These are phyloP conservation scores for Plecturocebus donacophilus DNA, from an alignment of 2,113 vertebrate genomes.

Conservation along the genomic window DNA sequence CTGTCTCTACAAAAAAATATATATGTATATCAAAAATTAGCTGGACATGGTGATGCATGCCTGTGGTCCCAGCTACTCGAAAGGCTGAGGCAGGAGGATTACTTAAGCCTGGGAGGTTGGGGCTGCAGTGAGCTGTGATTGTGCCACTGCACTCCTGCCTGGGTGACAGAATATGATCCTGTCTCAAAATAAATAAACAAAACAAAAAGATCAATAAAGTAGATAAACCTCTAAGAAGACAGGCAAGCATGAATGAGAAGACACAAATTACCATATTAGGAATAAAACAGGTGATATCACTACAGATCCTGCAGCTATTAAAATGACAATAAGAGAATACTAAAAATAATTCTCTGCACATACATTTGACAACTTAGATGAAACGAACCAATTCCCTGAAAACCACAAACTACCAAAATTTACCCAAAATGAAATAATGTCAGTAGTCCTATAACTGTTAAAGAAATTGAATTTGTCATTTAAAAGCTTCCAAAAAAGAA, in stretches of 20 bases:
- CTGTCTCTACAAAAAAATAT: no score
- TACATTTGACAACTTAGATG: background rate
- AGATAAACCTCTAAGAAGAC: background rate
- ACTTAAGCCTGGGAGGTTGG: no score
- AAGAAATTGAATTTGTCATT: conserved; percentile 21
- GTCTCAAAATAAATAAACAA: no score
- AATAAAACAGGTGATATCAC: background rate
- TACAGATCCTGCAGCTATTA: background rate
- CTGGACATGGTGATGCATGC: no score
- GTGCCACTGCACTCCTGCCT: no score
- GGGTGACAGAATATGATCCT: no score
- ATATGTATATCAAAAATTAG: no score
- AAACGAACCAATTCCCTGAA: background rate
- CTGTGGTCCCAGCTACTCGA: no score
- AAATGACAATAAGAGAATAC: background rate
- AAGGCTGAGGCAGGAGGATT: no score
- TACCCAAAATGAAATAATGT: background rate
- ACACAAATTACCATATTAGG: background rate
- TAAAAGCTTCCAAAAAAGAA: background rate
- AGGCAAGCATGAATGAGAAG: conserved; percentile 11
- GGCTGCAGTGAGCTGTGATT: no score
- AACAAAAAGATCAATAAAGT: background rate
- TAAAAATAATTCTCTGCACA: background rate
- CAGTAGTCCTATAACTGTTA: background rate
- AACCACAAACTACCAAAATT: conserved; percentile 11